Evolutionary conservation across 2,113 vertebrate species (phyloP).

Genomic region (Onychorhynchus coronatus): DNA sequence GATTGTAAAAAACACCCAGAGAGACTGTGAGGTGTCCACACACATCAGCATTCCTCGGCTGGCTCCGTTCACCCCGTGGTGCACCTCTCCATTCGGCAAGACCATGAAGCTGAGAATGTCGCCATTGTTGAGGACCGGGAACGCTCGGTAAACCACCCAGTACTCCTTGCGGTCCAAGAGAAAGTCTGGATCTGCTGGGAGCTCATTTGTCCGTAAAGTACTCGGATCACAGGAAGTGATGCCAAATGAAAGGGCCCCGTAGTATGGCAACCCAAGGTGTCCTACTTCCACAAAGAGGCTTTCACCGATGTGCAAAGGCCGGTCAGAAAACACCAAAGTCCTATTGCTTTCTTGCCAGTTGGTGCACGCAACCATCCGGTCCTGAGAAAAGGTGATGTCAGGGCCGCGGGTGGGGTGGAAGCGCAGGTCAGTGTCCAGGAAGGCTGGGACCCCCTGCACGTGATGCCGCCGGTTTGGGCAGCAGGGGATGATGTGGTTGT

Average conservation of each 20-base stretch:
- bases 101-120: conserved; percentile 93
- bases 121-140: conserved; percentile 84
- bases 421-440: conserved; percentile 89
- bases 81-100: conserved; percentile 88
- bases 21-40: conserved; percentile 92
- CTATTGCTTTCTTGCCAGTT: conserved; percentile 91
- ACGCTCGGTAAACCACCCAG: conserved; percentile 92
- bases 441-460: conserved; percentile 75
- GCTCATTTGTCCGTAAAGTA: conserved; percentile 86
- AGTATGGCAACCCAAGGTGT: conserved; percentile 88
- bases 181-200: conserved; percentile 90
- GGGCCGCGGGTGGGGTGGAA: conserved; percentile 91
- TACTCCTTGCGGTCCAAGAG: conserved; percentile 98
- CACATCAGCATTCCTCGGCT: conserved; percentile 90
- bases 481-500: conserved; percentile 86
- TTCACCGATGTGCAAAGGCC: conserved; percentile 88
- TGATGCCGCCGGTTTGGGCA: conserved; percentile 77
- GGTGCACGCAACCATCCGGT: conserved; percentile 88
- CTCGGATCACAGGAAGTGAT: conserved; percentile 95
- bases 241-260: conserved; percentile 89
- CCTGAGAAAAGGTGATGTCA: conserved; percentile 89
- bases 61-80: conserved; percentile 88
- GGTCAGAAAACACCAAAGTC: conserved; percentile 93
- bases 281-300: conserved; percentile 92
- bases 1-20: conserved; percentile 95